Conservation (phyloP, 2,797 vertebrate species). For the Etheostoma nigrum region DNA sequence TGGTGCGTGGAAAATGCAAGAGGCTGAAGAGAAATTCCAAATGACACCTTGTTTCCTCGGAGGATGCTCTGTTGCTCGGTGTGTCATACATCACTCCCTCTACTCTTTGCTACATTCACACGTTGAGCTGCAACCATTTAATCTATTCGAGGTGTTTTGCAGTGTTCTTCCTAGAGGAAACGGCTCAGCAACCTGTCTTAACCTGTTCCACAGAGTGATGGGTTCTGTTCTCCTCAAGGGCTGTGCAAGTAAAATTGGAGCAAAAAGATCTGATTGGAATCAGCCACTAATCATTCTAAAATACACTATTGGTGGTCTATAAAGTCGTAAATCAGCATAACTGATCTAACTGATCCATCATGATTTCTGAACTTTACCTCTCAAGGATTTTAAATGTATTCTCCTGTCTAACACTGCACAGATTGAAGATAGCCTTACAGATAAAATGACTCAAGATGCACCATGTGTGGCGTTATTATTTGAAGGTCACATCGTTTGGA, state of each 20-base stretch:
- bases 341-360: not conserved
- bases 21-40: constrained; percentile 53
- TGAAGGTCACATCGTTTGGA: constrained; percentile 13
- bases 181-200: constrained; percentile 9
- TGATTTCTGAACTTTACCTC: not conserved
- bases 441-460: constrained; percentile 3
- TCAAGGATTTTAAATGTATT: not conserved
- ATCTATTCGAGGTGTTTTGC: constrained; percentile 35
- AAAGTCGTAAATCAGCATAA: not conserved
- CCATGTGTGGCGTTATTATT: not conserved
- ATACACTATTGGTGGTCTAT: not conserved
- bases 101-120: constrained; percentile 20
- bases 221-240: not conserved
- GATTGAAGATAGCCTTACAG: not conserved
- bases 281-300: not conserved
- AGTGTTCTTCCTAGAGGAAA: constrained; percentile 37
- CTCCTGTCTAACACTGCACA: not conserved
- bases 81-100: constrained; percentile 56
- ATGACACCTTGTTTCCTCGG: constrained; percentile 50
- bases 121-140: constrained; percentile 19
- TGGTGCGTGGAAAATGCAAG: constrained; percentile 43
- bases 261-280: constrained; percentile 8
- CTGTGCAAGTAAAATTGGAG: not conserved
- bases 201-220: not conserved
- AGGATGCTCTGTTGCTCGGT: constrained; percentile 36